Base-by-base conservation (phyloP, 2,888 invertebrate species). In the Calameuta idolon region DNA sequence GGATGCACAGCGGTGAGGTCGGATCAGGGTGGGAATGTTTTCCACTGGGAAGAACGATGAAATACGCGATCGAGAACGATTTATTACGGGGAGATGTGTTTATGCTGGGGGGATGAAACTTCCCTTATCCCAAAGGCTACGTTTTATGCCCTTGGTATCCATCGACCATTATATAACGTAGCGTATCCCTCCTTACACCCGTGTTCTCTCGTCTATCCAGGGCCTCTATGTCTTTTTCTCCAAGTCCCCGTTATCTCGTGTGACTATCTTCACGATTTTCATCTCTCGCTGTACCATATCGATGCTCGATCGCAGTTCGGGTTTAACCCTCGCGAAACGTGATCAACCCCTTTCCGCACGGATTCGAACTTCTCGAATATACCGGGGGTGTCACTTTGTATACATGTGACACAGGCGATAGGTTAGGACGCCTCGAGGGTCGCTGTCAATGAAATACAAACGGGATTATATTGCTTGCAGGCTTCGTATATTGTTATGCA, bases 11-110 rank as follows among this genome's bases (percentile, higher is more conserved):
- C 4, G 31, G 12, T 5, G 71, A 33, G 30, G 12, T 30, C 12
- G 12, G 33, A 69, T 12, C 33, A n/a, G 15, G 69, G 33, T 12
- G 1, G 9, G 71, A 71, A 71, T 33, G 71, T 71, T 71, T 71
- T 71, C 71, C 31, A 30, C 71, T 12, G 40, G 71, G 31, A 33
- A 30, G 71, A 71, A 71, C 33, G 69, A 69, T 69, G 69, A 69
- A 69, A 30, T 30, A 69, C 71, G 71, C 31, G 71, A 71, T 33
- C 71, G 71, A 12, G 40, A 12, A 33, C 71, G 71, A 71, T 71
- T 71, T 71, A 71, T 71, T 33, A 33, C 71, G 71, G 2, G 11
- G 31, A 71, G 71, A 71, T 71, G 23, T 55, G 40, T 55, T 55
- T 55, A 55, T 55, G 40, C 15, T 1, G 40, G 9, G 9, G 40